Evolutionary conservation across 2,797 vertebrate species (phyloP), one percentile per base, ranked within the genome.

Genomic region (Sebastes cheni): DNA sequence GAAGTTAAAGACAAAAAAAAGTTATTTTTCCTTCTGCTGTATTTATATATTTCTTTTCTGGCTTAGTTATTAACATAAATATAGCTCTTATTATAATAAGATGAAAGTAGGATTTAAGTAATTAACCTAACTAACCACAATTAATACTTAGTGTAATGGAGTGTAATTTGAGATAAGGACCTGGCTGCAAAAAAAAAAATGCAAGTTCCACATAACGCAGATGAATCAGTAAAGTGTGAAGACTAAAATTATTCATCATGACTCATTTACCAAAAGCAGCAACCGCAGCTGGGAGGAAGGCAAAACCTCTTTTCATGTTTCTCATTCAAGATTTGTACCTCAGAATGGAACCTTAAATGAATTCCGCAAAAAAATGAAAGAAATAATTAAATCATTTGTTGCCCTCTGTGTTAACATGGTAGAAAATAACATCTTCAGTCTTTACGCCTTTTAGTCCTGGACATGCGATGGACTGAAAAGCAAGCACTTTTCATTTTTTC

Each of bases 101-200:
- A 77, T 58, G 7, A 2, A 34, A 62, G 34, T 22, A 42, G 9
- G 54, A 73, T 68, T 56, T 32, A 58, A 61, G 67, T 58, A 81
- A 85, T 86, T 82, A 75, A 72, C 74, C 76, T 72, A 4, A 67
- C 6, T 72, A 65, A 85, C 70, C 36, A 46, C 34, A 79, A 77
- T 83, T 85, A 68, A 78, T 36, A 36, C 32, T 77, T 20, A 10
- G 6, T 32, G 16, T 29, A 55, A 76, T 58, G 2, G 22, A 20
- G 60, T 50, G 54, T 46, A 67, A 80, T 79, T 79, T 34, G 34
- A 83, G 81, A 87, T 82, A 79, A 84, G 56, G 22, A 34, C 18
- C 9, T 50, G 2, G 42, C 39, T 46, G 36, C 2, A 25, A 34
- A 58, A 54, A 60, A 9, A 10, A 59, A 77, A 62, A 9, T 27